Percentiles rank a stretch among this genome's conserved stretches.
Conservation (phyloP, 1,140 invertebrate species). For the Luehdorfia chinensis region DNA sequence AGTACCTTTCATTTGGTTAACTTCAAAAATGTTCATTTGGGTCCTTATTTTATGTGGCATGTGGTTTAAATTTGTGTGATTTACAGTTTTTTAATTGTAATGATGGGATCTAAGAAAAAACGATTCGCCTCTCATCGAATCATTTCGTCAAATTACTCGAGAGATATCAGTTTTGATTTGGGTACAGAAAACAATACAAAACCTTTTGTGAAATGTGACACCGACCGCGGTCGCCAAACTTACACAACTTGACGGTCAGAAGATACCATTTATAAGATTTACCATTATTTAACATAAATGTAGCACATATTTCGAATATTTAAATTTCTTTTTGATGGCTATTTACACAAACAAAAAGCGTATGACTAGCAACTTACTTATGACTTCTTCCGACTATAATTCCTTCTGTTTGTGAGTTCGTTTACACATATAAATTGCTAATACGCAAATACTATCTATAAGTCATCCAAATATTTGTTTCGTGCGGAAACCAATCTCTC, state of each 20-base stretch:
- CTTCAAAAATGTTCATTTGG: neutral
- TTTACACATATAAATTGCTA: too few species aligned
- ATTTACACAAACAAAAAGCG: too few species aligned
- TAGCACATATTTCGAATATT: too few species aligned
- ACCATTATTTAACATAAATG: neutral
- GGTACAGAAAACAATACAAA: slow-evolving; percentile 64
- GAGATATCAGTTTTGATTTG: slow-evolving; percentile 68
- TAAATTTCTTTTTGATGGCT: too few species aligned
- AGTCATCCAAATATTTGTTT: too few species aligned
- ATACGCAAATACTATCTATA: too few species aligned
- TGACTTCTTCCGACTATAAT: too few species aligned
- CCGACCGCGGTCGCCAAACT: slow-evolving; percentile 37
- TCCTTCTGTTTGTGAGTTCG: too few species aligned
- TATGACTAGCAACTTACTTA: too few species aligned
- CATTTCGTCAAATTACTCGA: slow-evolving; percentile 61
- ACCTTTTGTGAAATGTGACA: slow-evolving; percentile 71
- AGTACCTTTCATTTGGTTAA: neutral
- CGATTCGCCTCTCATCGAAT: slow-evolving; percentile 40
- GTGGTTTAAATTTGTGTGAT: slow-evolving; percentile 15
- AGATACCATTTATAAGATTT: slow-evolving; percentile 16
- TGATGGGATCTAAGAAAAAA: slow-evolving; percentile 12
- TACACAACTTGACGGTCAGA: slow-evolving; percentile 37
- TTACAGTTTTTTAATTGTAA: slow-evolving; percentile 5
- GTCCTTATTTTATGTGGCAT: slow-evolving; percentile 5
- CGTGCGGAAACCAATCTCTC: too few species aligned